Conservation (phyloP, 2,113 vertebrate genomes). For the Suncus etruscus region DNA sequence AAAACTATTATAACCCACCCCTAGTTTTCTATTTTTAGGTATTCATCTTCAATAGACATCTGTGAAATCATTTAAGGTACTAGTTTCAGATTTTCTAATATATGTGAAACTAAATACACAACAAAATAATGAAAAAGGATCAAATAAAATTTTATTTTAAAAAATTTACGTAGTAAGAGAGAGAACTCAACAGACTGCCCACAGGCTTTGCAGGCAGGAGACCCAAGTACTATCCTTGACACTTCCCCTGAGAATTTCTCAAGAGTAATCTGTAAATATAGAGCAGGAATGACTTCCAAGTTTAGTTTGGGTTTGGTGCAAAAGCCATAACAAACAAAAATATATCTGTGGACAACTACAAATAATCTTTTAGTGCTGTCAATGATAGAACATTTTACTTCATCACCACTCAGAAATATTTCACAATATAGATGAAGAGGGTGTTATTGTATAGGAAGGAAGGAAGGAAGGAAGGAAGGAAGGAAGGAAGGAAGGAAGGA, state of each 20-base stretch:
- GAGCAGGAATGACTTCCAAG: too few relatives aligned
- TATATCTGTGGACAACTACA: background rate
- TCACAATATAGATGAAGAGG: too few relatives aligned
- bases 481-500: background rate
- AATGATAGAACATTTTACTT: background rate
- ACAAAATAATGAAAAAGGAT: conserved; percentile 25
- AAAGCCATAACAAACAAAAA: conserved; percentile 9
- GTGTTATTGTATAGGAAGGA: background rate
- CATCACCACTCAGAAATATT: background rate
- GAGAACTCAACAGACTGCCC: too few relatives aligned
- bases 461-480: background rate
- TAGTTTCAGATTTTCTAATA: conserved; percentile 30
- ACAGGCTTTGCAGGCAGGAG: too few relatives aligned
- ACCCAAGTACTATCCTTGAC: too few relatives aligned
- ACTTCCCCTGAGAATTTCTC: too few relatives aligned
- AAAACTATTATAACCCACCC: background rate
- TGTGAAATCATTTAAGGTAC: background rate
- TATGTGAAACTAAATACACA: background rate
- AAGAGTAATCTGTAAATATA: too few relatives aligned
- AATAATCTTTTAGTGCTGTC: background rate
- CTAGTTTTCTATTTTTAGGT: background rate
- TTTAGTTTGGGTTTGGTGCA: background rate
- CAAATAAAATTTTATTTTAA: background rate
- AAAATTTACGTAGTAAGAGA: too few relatives aligned
- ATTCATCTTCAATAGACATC: background rate